Conservation (phyloP, 2,797 vertebrate genomes). For the Phrynocephalus vlangalii region DNA sequence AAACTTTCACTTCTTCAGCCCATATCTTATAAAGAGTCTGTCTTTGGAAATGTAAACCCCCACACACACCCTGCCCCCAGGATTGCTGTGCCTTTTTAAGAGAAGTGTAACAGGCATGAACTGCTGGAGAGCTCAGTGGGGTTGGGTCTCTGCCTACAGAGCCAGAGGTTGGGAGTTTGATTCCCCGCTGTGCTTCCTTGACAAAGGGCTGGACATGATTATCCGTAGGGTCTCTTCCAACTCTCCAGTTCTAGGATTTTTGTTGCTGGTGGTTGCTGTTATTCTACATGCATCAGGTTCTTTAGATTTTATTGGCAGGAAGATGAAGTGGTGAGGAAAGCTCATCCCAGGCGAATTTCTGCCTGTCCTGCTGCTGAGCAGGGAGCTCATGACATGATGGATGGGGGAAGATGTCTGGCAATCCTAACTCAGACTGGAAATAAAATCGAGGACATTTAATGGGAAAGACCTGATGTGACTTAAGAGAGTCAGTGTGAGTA, state of each 20-base stretch:
- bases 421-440: not conserved
- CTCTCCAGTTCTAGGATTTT: too few relatives aligned
- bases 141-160: too few relatives aligned
- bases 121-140: too few relatives aligned
- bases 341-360: not conserved
- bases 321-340: not conserved
- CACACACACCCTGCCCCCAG: not conserved
- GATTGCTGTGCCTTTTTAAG: not conserved
- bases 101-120: not conserved
- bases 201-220: too few relatives aligned
- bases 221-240: too few relatives aligned
- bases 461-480: not conserved
- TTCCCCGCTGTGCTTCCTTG: too few relatives aligned
- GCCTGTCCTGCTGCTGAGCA: too few relatives aligned
- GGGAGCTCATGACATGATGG: not conserved
- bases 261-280: too few relatives aligned
- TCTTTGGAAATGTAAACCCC: not conserved
- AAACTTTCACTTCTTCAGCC: not conserved
- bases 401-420: too few relatives aligned
- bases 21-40: not conserved
- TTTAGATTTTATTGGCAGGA: not conserved
- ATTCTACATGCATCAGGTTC: not conserved
- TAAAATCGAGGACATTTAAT: not conserved
- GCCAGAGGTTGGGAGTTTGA: too few relatives aligned
- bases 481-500: not conserved